Evolutionary conservation across 1,140 invertebrate genomes (phyloP).

Genomic region (Drosophila arizonae): DNA sequence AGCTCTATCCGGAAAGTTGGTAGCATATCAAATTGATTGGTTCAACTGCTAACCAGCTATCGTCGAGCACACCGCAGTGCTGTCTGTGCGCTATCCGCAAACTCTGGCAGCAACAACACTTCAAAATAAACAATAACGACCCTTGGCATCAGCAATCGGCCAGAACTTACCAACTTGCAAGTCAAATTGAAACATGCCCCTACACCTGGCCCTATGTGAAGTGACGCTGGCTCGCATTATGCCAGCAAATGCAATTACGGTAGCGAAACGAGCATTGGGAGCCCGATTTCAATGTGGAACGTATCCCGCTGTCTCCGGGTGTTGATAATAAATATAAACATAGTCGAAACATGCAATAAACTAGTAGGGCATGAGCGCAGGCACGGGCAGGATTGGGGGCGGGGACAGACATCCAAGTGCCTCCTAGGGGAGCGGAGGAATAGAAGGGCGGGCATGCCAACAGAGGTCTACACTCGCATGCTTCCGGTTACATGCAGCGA

Average conservation of each 20-base stretch:
- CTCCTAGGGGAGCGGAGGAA: not conserved
- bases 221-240: conserved; percentile 40
- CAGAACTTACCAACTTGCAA: conserved; percentile 33
- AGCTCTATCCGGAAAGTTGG: no score
- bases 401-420: not conserved
- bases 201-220: not conserved
- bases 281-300: no score
- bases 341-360: conserved; percentile 74
- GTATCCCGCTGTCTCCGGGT: conserved; percentile 24
- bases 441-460: not conserved
- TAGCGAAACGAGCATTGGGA: conserved; percentile 23
- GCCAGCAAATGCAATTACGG: conserved; percentile 72
- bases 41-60: conserved; percentile 8
- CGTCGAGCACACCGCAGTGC: conserved; percentile 49
- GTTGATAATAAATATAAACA: conserved; percentile 80
- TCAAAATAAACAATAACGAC: conserved; percentile 36
- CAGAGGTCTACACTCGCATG: not conserved
- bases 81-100: conserved; percentile 50
- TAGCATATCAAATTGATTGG: not conserved
- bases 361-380: conserved; percentile 39
- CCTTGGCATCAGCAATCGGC: conserved; percentile 24
- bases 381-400: not conserved
- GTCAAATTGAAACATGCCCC: conserved; percentile 56
- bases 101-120: conserved; percentile 69
- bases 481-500: conserved; percentile 7